Evolutionary conservation across 2,888 invertebrate species (phyloP), one percentile per base, ranked within the genome.

Genomic region (Schizotus pectinicornis): DNA sequence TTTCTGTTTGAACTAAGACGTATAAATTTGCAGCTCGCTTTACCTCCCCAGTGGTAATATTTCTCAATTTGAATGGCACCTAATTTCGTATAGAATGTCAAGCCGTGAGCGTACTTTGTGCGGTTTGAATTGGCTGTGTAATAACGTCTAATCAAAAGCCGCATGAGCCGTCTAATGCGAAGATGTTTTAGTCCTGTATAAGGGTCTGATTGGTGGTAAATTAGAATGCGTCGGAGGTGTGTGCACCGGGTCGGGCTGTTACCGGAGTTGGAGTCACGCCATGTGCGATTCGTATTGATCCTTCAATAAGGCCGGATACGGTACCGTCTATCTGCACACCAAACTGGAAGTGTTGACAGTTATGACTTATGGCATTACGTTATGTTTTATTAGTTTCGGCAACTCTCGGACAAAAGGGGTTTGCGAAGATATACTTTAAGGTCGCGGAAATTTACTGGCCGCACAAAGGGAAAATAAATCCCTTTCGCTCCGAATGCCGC

Each of bases 271-370:
- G 8, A 52, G 52, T 56, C 51, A 56, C 39, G 56, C 43, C 52
- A 57, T 37, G 42, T 57, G 57, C 37, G 33, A 39, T 47, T 9
- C 34, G 53, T 53, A 58, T 58, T 53, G 58, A 58, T 58, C 47
- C 36, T 54, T 9, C 53, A 53, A 53, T 53, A 53, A 30, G 38
- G 13, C 31, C 36, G 36, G 31, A 55, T 47, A 47, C 34, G 38
- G 38, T 43, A 33, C 43, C 14, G 6, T 13, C 12, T 32, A 45
- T 52, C 9, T 45, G 13, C 34, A 50, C 41, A 50, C 34, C 41
- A 11, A 55, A 31, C 34, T 9, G 41, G 36, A 48, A 54, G 48
- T 54, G 54, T 47, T 54, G 54, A 54, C 54, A 54, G 41, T 54
- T 46, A 36, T 54, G 47, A 54, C 47, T 47, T 54, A 54, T 47